Percentiles rank a stretch among this genome's conserved stretches.
These are phyloP conservation scores for Teleopsis dalmanni DNA, from an alignment of 1,140 invertebrate species.

Conservation along the genomic window DNA sequence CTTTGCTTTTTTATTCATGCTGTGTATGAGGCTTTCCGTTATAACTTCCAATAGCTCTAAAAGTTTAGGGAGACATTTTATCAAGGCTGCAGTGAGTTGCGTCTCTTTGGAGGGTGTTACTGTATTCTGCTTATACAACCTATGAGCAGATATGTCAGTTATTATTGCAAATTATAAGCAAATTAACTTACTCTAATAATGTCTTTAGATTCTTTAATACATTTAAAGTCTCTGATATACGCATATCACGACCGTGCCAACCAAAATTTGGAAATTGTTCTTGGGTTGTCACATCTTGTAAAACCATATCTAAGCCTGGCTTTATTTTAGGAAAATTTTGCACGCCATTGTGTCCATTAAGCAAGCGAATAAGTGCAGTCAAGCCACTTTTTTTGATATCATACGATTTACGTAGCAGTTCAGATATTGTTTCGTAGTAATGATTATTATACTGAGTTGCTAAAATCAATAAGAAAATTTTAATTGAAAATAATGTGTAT, in stretches of 20 bases:
- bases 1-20: conserved; percentile 27
- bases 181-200: conserved; percentile 24
- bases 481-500: background rate
- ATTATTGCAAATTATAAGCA: background rate
- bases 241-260: conserved; percentile 19
- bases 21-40: conserved; percentile 27
- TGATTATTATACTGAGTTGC: conserved; percentile 38
- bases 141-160: background rate
- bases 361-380: conserved; percentile 47
- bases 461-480: conserved; percentile 6
- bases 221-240: conserved; percentile 31
- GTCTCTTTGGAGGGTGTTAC: too few relatives aligned
- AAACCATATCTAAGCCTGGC: conserved; percentile 44
- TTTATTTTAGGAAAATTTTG: conserved; percentile 46
- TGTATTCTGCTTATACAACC: too few relatives aligned
- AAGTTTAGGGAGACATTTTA: conserved; percentile 37
- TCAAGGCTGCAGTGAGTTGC: conserved; percentile 21
- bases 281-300: conserved; percentile 38
- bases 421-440: conserved; percentile 39
- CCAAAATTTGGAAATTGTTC: conserved; percentile 36
- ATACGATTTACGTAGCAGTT: conserved; percentile 32
- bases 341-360: conserved; percentile 44
- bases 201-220: conserved; percentile 35
- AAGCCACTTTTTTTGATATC: conserved; percentile 30
- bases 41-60: conserved; percentile 38